These are phyloP conservation scores for Microctonus aethiopoides DNA, from an alignment of 2,888 invertebrate genomes.

Conservation along the genomic window DNA sequence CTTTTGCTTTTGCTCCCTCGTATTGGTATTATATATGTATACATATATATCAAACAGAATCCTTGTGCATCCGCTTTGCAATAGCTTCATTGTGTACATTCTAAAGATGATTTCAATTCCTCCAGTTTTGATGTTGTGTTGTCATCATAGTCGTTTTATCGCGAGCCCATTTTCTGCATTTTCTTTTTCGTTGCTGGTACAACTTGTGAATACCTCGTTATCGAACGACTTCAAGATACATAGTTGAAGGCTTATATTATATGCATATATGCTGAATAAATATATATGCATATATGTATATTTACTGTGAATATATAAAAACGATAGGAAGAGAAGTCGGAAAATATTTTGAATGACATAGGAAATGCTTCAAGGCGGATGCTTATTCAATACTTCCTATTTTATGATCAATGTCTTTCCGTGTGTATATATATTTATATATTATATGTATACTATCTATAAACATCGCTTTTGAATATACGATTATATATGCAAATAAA, in stretches of 20 bases:
- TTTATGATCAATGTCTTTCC: neutral
- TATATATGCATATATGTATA: neutral
- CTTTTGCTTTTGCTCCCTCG: conserved; percentile 8
- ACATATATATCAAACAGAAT: neutral
- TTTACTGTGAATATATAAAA: neutral
- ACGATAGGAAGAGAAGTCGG: neutral
- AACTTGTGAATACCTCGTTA: conserved; percentile 14
- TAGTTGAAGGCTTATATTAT: neutral
- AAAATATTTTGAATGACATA: conserved; percentile 1
- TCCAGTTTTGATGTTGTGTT: conserved; percentile 12
- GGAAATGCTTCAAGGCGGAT: conserved; percentile 13
- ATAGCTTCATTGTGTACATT: conserved; percentile 18
- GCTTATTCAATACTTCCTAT: conserved; percentile 22
- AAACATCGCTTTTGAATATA: neutral
- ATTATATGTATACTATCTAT: neutral
- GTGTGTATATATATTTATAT: neutral
- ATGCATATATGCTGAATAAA: neutral
- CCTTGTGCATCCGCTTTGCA: conserved; percentile 1
- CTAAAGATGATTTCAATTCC: neutral
- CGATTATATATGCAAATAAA: neutral
- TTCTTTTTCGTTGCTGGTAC: conserved; percentile 12
- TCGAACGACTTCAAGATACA: neutral
- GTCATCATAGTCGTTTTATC: conserved; percentile 17
- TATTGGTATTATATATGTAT: conserved; percentile 25
- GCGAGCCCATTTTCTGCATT: conserved; percentile 15